Base-by-base conservation (phyloP, 2,888 invertebrate genomes). In the Nasonia oneida region DNA sequence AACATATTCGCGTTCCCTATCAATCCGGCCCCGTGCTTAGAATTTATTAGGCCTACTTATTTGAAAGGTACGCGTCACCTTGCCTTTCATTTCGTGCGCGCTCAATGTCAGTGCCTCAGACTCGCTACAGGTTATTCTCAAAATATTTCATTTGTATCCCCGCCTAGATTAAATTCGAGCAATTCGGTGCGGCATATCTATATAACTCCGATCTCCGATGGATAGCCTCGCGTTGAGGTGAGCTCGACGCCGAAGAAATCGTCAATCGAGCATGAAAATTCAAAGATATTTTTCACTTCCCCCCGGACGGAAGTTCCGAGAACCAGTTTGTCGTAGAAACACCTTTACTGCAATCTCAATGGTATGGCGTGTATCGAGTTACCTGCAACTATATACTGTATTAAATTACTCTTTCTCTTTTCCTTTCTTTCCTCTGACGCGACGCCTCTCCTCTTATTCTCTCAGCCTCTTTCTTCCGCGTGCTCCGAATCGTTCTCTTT, bases 401-500 rank as follows among this genome's bases (percentile, higher is more conserved):
- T 61, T 61, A 18, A 61, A 42, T 73, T 42, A 73, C 73, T 42
- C 42, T 47, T 42, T 29, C 29, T 14, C 33, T 18, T 14, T 39
- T 61, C 15, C 77, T 8, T 42, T 53, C 18, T 23, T 47, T 47
- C 10, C 47, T 64, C 77, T 23, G 5, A 15, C 23, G 14, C 42
- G 37, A 37, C 50, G n/a, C 37, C 42, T 23, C 33, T 29, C 33
- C 29, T 29, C 29, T 29, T 29, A 29, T 18, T 79, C 42, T 57
- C 50, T 23, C 50, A n/a, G 33, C n/a, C 15, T 61, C 23, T 39
- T 47, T 74, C 71, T 81, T 74, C 81, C 73, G 53, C 81, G 80
- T 81, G 64, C 74, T 75, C 64, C 23, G 64, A 64, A 81, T 81
- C 64, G 75, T 37, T 74, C 61, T 81, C 74, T 73, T 61, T 74